Evolutionary conservation across 2,888 invertebrate species (phyloP).

Genomic region (Platycheirus rosarum): DNA sequence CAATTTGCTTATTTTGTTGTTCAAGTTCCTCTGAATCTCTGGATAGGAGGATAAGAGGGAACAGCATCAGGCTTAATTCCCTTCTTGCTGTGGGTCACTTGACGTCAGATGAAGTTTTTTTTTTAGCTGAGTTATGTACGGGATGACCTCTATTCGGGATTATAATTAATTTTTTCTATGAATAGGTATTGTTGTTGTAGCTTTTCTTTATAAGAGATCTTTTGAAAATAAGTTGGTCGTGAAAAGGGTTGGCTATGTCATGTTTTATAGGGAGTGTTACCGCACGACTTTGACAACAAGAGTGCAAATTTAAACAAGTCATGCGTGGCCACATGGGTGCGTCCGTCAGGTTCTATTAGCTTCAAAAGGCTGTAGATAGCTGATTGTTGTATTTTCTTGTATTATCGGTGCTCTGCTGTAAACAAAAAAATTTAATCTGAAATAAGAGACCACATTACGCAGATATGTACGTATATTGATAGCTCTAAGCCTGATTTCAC

Average conservation of each 20-base stretch:
- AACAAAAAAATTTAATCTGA: too few species aligned
- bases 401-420: too few species aligned
- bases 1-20: conserved; percentile 59
- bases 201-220: not conserved
- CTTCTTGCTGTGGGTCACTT: conserved; percentile 45
- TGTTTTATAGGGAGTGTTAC: conserved; percentile 18
- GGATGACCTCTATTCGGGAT: conserved; percentile 59
- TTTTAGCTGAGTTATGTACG: conserved; percentile 20
- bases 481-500: too few species aligned
- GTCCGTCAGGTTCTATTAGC: conserved; percentile 20
- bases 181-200: conserved; percentile 4
- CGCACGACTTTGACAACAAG: conserved; percentile 18
- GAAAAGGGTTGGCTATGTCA: conserved; percentile 34
- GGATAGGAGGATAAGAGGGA: not conserved
- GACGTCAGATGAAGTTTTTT: conserved; percentile 43
- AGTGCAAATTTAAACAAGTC: conserved; percentile 17
- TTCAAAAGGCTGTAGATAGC: not conserved
- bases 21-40: not conserved
- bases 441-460: too few species aligned
- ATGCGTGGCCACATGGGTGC: conserved; percentile 37
- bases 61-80: not conserved
- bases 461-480: too few species aligned
- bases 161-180: conserved; percentile 5
- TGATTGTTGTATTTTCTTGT: too few species aligned
- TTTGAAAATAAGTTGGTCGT: conserved; percentile 37